Percentiles rank a stretch among this genome's conserved stretches.
phyloP scores from a whole-genome alignment of 2,113 vertebrate genomes.

The Pristiophorus japonicus region DNA sequence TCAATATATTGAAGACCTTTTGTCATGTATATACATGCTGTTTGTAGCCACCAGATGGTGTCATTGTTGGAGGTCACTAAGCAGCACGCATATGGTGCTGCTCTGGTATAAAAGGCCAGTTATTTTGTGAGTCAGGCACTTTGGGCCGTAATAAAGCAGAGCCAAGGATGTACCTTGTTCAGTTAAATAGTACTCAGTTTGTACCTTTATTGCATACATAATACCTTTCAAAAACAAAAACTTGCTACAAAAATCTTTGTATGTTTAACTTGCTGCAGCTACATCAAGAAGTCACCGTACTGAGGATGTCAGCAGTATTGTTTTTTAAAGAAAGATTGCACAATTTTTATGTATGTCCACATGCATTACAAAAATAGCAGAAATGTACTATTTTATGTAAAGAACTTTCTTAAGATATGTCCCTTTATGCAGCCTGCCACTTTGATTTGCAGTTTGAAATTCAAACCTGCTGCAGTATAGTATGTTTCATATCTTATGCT shows the following conservation, averaged over 20 bases:
- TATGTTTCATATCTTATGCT: background rate
- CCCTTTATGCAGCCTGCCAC: background rate
- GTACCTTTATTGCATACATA: too few relatives aligned
- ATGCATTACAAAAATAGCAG: background rate
- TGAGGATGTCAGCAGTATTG: background rate
- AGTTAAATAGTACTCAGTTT: too few relatives aligned
- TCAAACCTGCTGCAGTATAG: background rate
- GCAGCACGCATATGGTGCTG: too few relatives aligned
- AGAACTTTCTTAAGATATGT: background rate
- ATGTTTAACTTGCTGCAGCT: background rate
- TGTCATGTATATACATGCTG: too few relatives aligned
- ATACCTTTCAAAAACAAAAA: background rate
- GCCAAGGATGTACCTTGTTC: too few relatives aligned
- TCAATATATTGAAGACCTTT: too few relatives aligned
- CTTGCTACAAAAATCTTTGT: background rate
- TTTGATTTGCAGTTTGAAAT: background rate
- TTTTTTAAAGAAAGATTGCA: background rate
- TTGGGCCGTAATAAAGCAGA: too few relatives aligned
- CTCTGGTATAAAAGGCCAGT: too few relatives aligned
- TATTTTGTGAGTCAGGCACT: too few relatives aligned
- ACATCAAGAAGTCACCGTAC: background rate
- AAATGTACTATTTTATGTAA: background rate
- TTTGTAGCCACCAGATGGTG: too few relatives aligned
- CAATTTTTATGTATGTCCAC: background rate
- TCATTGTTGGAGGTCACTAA: too few relatives aligned